Evolutionary conservation across 2,888 invertebrate genomes (phyloP).

Genomic region (Entomobrya proxima): DNA sequence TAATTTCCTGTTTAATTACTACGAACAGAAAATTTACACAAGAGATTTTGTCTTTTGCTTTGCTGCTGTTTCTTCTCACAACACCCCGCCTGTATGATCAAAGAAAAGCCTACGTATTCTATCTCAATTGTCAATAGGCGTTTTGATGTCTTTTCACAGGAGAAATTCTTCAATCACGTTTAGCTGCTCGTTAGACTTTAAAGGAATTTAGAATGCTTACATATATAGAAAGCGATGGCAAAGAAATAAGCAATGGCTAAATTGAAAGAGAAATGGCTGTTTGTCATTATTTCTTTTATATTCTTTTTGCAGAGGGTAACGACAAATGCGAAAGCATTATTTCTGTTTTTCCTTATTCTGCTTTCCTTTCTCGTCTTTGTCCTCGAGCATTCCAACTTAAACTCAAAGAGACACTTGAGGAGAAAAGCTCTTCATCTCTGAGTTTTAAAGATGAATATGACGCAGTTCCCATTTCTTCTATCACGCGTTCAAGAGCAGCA

Average conservation of each 20-base stretch:
- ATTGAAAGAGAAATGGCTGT: background rate
- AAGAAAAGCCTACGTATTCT: too few relatives aligned
- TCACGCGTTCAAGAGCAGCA: background rate
- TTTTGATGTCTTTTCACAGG: too few relatives aligned
- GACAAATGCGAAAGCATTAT: background rate
- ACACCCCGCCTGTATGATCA: too few relatives aligned
- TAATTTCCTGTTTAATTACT: background rate
- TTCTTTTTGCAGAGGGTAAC: too few relatives aligned
- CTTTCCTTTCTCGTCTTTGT: background rate
- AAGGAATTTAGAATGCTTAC: too few relatives aligned
- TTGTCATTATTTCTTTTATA: too few relatives aligned
- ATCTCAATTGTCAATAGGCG: too few relatives aligned
- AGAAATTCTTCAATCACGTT: too few relatives aligned
- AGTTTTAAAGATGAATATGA: conserved; percentile 30
- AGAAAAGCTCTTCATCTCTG: conserved; percentile 34
- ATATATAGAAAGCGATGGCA: background rate
- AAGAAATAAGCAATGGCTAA: background rate
- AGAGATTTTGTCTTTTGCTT: too few relatives aligned
- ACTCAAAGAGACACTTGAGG: conserved; percentile 42
- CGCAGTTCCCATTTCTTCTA: conserved; percentile 43
- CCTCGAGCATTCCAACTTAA: conserved; percentile 38
- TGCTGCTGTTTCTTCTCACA: too few relatives aligned
- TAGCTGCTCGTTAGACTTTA: too few relatives aligned
- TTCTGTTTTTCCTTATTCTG: background rate
- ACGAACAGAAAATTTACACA: background rate